Evolutionary conservation across 1,140 invertebrate genomes (phyloP).

Genomic region (Mesaphorura yosii): DNA sequence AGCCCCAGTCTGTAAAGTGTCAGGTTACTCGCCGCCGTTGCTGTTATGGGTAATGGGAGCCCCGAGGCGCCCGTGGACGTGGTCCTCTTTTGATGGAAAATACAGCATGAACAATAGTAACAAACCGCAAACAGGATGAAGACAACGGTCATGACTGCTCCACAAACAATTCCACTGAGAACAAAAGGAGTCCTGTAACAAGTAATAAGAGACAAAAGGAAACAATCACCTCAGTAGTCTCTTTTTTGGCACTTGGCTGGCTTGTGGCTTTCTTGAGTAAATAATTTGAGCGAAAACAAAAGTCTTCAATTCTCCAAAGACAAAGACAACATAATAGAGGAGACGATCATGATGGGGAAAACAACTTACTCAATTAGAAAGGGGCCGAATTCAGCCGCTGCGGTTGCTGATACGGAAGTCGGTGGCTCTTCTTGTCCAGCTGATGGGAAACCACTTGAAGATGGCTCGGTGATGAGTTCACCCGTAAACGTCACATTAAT

Average conservation of each 20-base stretch:
- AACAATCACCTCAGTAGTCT: too few species aligned
- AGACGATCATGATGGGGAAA: neutral
- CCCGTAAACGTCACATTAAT: constrained; percentile 5
- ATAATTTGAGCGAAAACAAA: neutral
- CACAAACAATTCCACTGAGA: neutral
- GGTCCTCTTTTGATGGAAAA: neutral
- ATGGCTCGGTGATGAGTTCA: too few species aligned
- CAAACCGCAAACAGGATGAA: neutral
- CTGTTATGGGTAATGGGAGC: too few species aligned
- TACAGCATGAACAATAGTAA: neutral
- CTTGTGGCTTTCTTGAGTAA: neutral
- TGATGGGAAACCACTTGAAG: too few species aligned
- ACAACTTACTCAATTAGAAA: too few species aligned
- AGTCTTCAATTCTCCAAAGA: neutral
- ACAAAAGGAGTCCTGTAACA: neutral
- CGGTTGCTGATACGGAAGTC: too few species aligned
- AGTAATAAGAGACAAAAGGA: neutral
- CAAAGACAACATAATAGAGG: neutral
- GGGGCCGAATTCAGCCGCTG: too few species aligned
- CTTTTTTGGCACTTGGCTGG: too few species aligned
- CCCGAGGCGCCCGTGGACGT: too few species aligned
- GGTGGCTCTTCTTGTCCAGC: too few species aligned
- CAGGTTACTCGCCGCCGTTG: too few species aligned
- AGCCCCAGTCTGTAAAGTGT: too few species aligned
- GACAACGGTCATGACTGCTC: neutral